Evolutionary conservation across 2,888 invertebrate species (phyloP).

Genomic region (Andrena fulva): DNA sequence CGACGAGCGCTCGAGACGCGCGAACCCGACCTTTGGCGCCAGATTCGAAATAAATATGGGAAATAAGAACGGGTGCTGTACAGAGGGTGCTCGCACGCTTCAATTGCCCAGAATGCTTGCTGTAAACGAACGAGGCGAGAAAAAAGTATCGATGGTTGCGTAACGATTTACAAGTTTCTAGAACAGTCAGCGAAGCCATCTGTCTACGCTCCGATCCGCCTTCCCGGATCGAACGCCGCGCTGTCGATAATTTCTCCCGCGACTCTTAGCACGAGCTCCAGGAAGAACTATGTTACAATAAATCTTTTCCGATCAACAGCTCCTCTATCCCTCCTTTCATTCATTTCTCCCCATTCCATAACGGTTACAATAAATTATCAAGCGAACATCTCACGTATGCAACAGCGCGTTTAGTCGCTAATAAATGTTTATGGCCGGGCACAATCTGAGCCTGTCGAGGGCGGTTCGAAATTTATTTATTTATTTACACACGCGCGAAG

Average conservation of each 20-base stretch:
- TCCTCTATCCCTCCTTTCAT: constrained; percentile 17
- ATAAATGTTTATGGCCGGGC: constrained; percentile 58
- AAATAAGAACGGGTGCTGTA: constrained; percentile 38
- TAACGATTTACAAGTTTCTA: constrained; percentile 65
- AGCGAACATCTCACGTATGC: constrained; percentile 68
- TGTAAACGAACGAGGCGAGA: not conserved
- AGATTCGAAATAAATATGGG: constrained; percentile 32
- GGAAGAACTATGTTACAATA: constrained; percentile 70
- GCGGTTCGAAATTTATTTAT: not conserved
- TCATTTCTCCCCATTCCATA: constrained; percentile 34
- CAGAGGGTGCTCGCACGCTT: not conserved
- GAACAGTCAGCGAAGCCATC: constrained; percentile 70
- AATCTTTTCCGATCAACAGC: constrained; percentile 68
- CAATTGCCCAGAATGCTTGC: not conserved
- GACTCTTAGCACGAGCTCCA: constrained; percentile 60
- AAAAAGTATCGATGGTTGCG: too few species aligned
- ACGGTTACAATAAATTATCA: constrained; percentile 66
- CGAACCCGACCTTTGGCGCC: constrained; percentile 2
- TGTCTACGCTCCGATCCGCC: constrained; percentile 55
- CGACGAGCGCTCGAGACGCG: not conserved
- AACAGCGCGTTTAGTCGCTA: constrained; percentile 61
- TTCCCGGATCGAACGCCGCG: too few species aligned
- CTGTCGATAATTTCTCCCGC: constrained; percentile 34
- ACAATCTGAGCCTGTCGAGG: constrained; percentile 47
- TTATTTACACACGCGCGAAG: too few species aligned